Base-by-base conservation (phyloP, 2,113 vertebrate genomes). In the Zosterops hypoxanthus region DNA sequence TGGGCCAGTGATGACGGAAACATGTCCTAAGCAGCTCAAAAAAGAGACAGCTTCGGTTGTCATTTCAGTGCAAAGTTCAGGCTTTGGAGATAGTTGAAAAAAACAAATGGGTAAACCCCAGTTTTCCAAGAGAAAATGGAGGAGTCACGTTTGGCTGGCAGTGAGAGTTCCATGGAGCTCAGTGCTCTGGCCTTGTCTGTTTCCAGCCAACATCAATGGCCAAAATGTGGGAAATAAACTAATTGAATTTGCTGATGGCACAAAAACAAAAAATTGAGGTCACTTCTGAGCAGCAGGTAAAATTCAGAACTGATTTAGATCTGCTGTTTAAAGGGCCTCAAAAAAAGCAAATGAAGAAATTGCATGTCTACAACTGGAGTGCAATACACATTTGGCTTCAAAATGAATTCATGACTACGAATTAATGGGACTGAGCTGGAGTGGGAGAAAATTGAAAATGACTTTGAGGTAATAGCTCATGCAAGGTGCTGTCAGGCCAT, bases 241-340 rank as follows among this genome's bases (percentile, higher is more conserved):
- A 92, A 97, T 87, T 92, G 91, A 92, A 93, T 85, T 95, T 95
- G 88, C 78, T 95, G 95, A 95, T 94, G 88, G 86, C 88, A 85
- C 86, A 80, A 92, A 91, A 94, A 61, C 23, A 77, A 82, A 82
- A 96, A 96, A 93, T 87, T 95, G 94, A 93, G 94, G 93, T 97
- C 80, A 56, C 63, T 73, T 33, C 70, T 87, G 86, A 95, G 52
- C 88, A 93, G 91, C 94, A 86, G 81, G 36, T 78, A 91, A 76
- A 82, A 97, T 91, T 92, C 88, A 93, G 52, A 91, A 42, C 5
- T 23, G 82, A 79, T 96, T 95, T 92, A 80, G 59, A 33, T 90
- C 92, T 82, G 46, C 31, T 94, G 29, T 81, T 90, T 72, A 82
- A 92, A 82, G 70, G 31, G 36, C 55, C 80, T 90, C 70, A 68